A percentile compares a stretch with the other conserved stretches of the same genome.
Evolutionary conservation across 2,797 vertebrate species (phyloP).

Genomic region (Tangara arthus): DNA sequence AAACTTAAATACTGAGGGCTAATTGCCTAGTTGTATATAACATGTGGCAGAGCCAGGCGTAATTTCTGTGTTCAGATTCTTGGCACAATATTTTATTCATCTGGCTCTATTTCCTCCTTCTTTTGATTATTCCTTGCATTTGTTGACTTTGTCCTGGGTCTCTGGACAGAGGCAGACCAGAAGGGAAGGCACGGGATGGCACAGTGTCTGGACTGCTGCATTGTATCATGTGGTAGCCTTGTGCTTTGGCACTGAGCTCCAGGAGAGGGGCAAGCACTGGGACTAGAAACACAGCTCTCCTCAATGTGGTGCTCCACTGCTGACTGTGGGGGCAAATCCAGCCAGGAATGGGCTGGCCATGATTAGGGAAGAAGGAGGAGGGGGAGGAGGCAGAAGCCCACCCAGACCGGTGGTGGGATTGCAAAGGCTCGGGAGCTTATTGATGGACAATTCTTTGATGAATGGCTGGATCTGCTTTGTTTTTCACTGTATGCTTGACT

Average conservation of each 20-base stretch:
- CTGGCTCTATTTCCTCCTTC: not conserved
- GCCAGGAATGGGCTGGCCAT: accelerated
- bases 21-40: not conserved
- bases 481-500: not conserved
- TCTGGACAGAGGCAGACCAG: not conserved
- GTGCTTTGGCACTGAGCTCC: accelerated
- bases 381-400: not conserved
- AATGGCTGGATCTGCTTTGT: not conserved
- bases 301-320: not conserved
- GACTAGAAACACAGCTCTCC: not conserved
- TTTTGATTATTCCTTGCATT: not conserved
- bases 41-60: not conserved
- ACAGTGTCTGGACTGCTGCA: accelerated
- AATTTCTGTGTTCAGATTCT: accelerated
- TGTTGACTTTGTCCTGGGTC: not conserved
- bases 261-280: accelerated
- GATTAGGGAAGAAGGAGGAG: not conserved
- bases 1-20: not conserved
- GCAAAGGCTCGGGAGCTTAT: not conserved
- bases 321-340: not conserved
- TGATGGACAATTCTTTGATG: not conserved
- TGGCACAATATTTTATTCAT: not conserved
- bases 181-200: accelerated
- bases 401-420: not conserved
- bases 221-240: accelerated